Evolutionary conservation across 1,140 invertebrate species (phyloP), one percentile per base, ranked within the genome.

Genomic region (Heliothis subflexa): DNA sequence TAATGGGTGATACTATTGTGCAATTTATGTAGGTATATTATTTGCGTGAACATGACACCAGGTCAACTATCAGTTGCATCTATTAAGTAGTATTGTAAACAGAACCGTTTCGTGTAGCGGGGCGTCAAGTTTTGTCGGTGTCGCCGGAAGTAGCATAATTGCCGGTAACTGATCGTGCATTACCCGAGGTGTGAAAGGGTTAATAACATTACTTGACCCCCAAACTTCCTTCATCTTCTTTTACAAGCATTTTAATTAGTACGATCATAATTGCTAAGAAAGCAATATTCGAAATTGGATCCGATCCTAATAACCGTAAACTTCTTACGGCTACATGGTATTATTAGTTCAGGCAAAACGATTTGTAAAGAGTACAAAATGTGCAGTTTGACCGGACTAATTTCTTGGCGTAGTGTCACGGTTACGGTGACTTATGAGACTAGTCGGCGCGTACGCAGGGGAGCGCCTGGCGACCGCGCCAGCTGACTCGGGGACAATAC

Each of bases 401-500:
- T 75, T 75, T 75, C 45, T 50, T 62, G 74, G 50, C 54, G 66
- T 28, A 47, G 50, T 55, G 33, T 72, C 52, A 76, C 55, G 74
- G 52, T 47, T 54, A 84, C 81, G 81, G 81, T 87, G 88, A 87
- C 84, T 89, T 88, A 85, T 81, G 86, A 85, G 85, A 78, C 80
- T 77, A 78, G 83, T 85, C 68, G 64, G 78, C 73, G 79, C 59
- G 54, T 55, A 68, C 57, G 64, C 62, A 86, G 83, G 84, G 87
- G 85, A 86, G 82, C 83, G 79, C 85, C 79, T 76, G 84, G 81
- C 83, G 81, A 85, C 81, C 79, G 84, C 89, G 91, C 88, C 92
- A 94, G 92, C 91, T 93, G 91, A 94, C 84, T 86, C 73, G 81
- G 79, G 87, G 85, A 93, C 91, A 94, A 93, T 91, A 75, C 87